phyloP scores from a whole-genome alignment of 2,113 vertebrate species.

The Gymnorhina tibicen region DNA sequence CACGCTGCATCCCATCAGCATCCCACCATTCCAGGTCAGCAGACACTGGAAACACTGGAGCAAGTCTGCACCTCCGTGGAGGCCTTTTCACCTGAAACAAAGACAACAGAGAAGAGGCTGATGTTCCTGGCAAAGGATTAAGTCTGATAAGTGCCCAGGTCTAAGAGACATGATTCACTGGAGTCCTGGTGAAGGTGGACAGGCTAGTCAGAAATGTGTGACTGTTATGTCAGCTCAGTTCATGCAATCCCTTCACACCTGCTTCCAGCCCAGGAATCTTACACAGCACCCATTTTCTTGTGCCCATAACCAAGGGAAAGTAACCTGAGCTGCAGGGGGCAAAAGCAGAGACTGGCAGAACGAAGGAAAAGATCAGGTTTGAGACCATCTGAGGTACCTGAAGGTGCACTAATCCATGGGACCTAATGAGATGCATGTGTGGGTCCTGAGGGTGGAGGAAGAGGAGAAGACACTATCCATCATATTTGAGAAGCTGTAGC shows the following conservation, averaged over 20 bases:
- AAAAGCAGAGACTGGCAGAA: neutral
- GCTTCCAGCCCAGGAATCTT: neutral
- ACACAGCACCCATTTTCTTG: neutral
- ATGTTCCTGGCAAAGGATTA: neutral
- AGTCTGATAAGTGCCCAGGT: neutral
- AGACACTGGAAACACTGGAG: neutral
- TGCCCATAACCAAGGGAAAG: neutral
- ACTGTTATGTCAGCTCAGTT: neutral
- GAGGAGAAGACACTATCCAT: neutral
- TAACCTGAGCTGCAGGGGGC: neutral
- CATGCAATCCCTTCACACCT: neutral
- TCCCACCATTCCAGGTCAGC: too few relatives aligned
- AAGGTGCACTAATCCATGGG: neutral
- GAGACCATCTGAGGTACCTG: neutral
- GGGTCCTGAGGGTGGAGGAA: neutral
- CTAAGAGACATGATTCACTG: neutral
- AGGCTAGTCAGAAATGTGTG: neutral
- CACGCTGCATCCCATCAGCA: fast-evolving
- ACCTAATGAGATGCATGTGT: neutral
- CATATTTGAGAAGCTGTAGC: neutral
- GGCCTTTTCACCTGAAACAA: neutral
- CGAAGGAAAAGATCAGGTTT: neutral
- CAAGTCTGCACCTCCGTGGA: neutral
- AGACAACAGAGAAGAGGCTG: neutral
- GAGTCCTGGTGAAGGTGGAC: neutral